A percentile compares a stretch with the other conserved stretches of the same genome.
phyloP scores from a whole-genome alignment of 2,888 invertebrate genomes.

The Plemyria rubiginata region DNA sequence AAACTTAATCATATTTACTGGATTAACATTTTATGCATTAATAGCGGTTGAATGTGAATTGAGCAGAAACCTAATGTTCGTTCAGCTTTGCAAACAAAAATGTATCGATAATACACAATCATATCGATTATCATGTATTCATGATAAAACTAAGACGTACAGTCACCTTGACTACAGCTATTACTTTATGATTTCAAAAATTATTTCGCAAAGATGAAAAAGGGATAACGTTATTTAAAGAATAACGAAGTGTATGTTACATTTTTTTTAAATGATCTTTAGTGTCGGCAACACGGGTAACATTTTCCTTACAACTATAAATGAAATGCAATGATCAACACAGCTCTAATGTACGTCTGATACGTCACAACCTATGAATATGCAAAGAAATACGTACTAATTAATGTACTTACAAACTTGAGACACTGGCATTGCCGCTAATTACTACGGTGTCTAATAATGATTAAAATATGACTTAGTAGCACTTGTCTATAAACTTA shows the following conservation, averaged over 20 bases:
- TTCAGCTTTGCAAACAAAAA: not conserved
- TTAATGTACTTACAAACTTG: constrained; percentile 28
- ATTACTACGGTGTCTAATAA: constrained; percentile 36
- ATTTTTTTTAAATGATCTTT: not conserved
- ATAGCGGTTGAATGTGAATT: constrained; percentile 9
- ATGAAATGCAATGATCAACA: constrained; percentile 27
- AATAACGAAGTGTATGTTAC: no score
- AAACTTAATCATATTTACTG: not conserved
- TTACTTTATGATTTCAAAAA: not conserved
- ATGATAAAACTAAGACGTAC: not conserved
- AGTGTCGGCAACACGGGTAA: constrained; percentile 6
- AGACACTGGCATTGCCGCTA: constrained; percentile 44
- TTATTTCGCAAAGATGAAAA: no score
- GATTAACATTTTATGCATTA: not conserved
- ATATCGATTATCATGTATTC: not conserved
- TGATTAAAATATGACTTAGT: constrained; percentile 31
- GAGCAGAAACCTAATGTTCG: constrained; percentile 15
- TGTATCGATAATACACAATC: not conserved
- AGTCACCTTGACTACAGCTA: no score
- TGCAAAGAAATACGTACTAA: constrained; percentile 26
- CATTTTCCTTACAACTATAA: constrained; percentile 3
- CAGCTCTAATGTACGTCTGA: constrained; percentile 11
- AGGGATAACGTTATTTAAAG: no score
- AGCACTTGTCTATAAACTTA: constrained; percentile 7
- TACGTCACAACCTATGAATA: constrained; percentile 32